Evolutionary conservation across 2,797 vertebrate genomes (phyloP).

Genomic region (Vireo griseus): DNA sequence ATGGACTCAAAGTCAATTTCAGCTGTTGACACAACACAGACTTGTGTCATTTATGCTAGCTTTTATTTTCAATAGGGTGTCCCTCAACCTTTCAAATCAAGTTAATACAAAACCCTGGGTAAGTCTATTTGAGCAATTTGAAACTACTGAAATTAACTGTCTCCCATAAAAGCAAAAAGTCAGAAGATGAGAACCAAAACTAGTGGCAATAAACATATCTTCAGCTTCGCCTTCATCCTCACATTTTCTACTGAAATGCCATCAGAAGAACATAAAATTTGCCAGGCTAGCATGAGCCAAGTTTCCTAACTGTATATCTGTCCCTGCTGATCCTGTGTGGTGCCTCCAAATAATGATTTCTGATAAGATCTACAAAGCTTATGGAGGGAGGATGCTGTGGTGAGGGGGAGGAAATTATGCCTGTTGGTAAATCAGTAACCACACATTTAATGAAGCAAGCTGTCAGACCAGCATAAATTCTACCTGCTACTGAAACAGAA

Average conservation of each 20-base stretch:
- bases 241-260: background rate
- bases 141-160: background rate
- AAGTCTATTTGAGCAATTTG: background rate
- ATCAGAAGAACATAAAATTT: background rate
- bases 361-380: background rate
- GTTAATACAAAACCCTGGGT: background rate
- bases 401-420: background rate
- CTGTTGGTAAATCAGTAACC: background rate
- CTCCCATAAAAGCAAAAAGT: background rate
- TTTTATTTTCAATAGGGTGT: background rate
- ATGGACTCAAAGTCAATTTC: background rate
- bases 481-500: background rate
- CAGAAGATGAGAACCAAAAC: background rate
- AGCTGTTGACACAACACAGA: background rate
- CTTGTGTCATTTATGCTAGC: background rate
- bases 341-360: background rate
- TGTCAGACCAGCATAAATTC: background rate
- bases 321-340: background rate
- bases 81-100: background rate
- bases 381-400: background rate
- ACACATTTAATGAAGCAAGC: background rate
- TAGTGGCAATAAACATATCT: background rate
- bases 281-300: background rate
- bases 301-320: background rate
- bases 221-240: background rate